Evolutionary conservation across 1,140 invertebrate species (phyloP).

Genomic region (Andricus grossulariae): DNA sequence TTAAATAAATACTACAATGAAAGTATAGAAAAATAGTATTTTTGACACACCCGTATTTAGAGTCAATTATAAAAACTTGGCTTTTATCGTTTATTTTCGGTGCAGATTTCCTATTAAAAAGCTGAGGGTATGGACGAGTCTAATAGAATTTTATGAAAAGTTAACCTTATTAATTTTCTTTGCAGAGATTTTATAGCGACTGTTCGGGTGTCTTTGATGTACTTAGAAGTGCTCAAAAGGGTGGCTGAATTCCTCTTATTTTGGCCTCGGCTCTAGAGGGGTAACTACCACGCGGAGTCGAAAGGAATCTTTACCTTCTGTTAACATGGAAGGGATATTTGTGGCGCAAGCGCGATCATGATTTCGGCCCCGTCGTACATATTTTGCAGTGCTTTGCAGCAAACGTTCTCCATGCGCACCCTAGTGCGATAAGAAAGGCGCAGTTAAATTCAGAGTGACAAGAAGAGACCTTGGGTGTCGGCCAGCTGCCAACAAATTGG

Average conservation of each 20-base stretch:
- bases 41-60: no score
- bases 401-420: background rate
- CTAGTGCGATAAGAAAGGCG: constrained; percentile 16
- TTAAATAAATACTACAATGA: no score
- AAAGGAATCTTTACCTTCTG: constrained; percentile 45
- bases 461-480: constrained; percentile 17
- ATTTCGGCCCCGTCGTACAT: constrained; percentile 1
- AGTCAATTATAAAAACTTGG: no score
- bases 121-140: no score
- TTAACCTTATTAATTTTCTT: no score
- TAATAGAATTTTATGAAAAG: no score
- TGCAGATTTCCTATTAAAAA: no score
- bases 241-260: background rate
- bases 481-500: background rate
- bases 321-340: constrained; percentile 18
- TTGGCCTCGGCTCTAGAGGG: constrained; percentile 21
- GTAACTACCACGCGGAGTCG: constrained; percentile 28
- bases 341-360: constrained; percentile 34
- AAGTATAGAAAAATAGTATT: no score
- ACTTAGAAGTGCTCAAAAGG: background rate
- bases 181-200: no score
- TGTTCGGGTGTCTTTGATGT: no score
- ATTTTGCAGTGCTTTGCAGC: background rate
- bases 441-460: background rate
- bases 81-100: no score